A percentile compares a stretch with the other conserved stretches of the same genome.
Evolutionary conservation across 2,888 invertebrate genomes (phyloP).

Genomic region (Tribolium freemani): DNA sequence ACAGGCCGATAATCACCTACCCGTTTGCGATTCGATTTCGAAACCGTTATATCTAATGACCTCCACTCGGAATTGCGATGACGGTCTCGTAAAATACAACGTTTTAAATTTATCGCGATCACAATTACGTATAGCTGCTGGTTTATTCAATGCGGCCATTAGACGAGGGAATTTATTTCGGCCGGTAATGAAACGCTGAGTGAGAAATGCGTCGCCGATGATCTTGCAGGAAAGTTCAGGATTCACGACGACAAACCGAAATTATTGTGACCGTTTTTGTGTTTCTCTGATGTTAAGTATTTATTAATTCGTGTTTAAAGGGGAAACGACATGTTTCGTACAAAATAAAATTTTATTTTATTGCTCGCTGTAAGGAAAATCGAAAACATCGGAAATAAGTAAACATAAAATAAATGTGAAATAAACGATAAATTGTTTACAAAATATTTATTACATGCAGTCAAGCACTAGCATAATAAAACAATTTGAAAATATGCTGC

Average conservation of each 20-base stretch:
- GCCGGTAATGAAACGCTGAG: neutral
- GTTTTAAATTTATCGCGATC: constrained; percentile 26
- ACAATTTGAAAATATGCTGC: neutral
- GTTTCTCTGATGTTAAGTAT: no score
- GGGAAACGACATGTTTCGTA: neutral
- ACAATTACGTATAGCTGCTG: constrained; percentile 2
- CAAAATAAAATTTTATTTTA: neutral
- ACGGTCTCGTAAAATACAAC: constrained; percentile 23
- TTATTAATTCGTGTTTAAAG: neutral
- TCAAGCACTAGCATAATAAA: no score
- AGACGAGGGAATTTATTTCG: constrained; percentile 2
- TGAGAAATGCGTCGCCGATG: neutral
- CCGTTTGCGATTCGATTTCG: constrained; percentile 36
- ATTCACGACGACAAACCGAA: neutral
- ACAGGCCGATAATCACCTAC: constrained; percentile 39
- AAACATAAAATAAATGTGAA: neutral
- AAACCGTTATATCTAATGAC: constrained; percentile 35
- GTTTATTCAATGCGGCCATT: constrained; percentile 16
- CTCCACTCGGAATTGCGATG: constrained; percentile 33
- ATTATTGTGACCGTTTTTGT: no score
- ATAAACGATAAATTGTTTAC: no score
- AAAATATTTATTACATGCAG: no score
- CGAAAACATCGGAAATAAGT: neutral
- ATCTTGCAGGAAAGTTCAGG: neutral
- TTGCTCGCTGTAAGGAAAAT: neutral